Percentiles rank a stretch among this genome's conserved stretches.
Conservation (phyloP, 92 coral and sea anemone genomes). For the Paramuricea clavata region DNA sequence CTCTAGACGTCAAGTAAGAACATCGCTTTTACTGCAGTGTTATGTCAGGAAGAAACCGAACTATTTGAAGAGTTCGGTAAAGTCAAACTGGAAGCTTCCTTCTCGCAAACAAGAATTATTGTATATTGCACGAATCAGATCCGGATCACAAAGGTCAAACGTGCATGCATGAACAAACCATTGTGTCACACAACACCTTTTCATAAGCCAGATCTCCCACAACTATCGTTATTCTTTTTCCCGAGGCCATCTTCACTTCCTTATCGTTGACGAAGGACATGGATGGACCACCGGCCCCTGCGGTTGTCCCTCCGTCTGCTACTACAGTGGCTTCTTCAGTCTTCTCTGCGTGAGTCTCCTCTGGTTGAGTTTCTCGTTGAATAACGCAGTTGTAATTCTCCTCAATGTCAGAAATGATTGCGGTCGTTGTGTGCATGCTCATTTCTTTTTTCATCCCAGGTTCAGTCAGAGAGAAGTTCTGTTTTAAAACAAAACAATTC, state of each 20-base stretch:
- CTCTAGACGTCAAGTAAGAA: no score
- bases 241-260: slow-evolving; percentile 5
- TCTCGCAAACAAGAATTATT: no score
- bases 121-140: no score
- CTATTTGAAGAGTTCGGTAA: no score
- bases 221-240: slow-evolving; percentile 25
- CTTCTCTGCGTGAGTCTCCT: neutral
- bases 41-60: no score
- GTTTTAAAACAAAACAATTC: neutral
- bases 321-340: neutral
- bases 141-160: no score
- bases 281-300: neutral
- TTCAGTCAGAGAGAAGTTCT: neutral
- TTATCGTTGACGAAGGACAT: slow-evolving; percentile 23
- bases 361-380: neutral
- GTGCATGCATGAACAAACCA: slow-evolving; percentile 2
- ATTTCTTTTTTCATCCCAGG: slow-evolving; percentile 35
- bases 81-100: no score
- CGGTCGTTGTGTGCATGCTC: neutral
- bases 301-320: neutral
- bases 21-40: no score
- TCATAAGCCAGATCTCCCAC: slow-evolving; percentile 26
- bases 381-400: slow-evolving; percentile 6
- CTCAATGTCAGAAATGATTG: slow-evolving; percentile 20
- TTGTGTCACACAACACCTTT: slow-evolving; percentile 14